Conservation (phyloP, 1,140 invertebrate genomes). For the Lepidostoma basale region DNA sequence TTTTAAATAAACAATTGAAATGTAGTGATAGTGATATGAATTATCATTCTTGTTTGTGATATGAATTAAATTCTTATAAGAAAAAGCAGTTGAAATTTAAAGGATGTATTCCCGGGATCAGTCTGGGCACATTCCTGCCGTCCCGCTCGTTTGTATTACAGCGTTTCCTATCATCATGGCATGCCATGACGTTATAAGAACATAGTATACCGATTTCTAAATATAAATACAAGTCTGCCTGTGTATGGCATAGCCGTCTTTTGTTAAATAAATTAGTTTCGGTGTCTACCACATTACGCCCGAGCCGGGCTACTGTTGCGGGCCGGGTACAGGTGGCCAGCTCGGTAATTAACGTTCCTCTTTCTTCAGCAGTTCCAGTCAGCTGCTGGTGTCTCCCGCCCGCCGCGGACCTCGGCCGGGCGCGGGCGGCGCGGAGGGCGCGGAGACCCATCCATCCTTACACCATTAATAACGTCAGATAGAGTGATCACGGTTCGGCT, state of each 20-base stretch:
- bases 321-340: background rate
- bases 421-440: background rate
- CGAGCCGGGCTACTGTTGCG: constrained; percentile 39
- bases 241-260: constrained; percentile 53
- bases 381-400: too few relatives aligned
- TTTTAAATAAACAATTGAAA: too few relatives aligned
- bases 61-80: background rate
- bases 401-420: too few relatives aligned
- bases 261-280: constrained; percentile 66
- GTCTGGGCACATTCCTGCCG: background rate
- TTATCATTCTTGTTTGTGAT: too few relatives aligned
- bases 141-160: constrained; percentile 38
- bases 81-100: background rate
- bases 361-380: background rate
- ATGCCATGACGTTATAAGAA: constrained; percentile 45
- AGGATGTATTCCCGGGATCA: background rate
- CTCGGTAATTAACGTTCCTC: background rate
- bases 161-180: constrained; percentile 43
- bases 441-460: background rate
- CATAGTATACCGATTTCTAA: constrained; percentile 43
- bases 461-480: constrained; percentile 27
- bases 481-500: constrained; percentile 34
- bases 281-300: constrained; percentile 65
- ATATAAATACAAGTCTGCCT: constrained; percentile 40
- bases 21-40: too few relatives aligned